These are phyloP conservation scores for Oscheius onirici DNA, from an alignment of 2,888 invertebrate genomes.

Conservation along the genomic window DNA sequence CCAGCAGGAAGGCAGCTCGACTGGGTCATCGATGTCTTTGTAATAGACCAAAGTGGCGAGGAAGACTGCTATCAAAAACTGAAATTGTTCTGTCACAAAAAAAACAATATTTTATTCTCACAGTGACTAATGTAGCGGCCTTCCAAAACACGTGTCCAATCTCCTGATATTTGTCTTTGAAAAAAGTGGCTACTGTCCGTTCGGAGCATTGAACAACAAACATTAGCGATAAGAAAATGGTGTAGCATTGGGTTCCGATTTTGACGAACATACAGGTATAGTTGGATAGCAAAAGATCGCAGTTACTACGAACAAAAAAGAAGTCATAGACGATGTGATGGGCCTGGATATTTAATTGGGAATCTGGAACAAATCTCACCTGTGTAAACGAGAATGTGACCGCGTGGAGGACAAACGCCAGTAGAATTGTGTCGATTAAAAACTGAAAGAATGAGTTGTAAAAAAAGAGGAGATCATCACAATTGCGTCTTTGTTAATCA, in stretches of 20 bases:
- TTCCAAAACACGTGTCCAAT: neutral
- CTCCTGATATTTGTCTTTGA: neutral
- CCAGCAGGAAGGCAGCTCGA: constrained; percentile 1
- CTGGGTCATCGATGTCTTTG: constrained; percentile 2
- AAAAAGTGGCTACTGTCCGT: constrained; percentile 8
- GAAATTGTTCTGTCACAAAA: neutral
- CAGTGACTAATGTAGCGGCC: neutral
- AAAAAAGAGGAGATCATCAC: neutral
- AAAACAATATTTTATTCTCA: neutral
- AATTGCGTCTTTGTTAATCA: constrained; percentile 5
- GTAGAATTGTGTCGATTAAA: neutral
- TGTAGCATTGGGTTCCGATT: constrained; percentile 1
- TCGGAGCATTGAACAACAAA: constrained; percentile 19
- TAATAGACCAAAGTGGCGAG: constrained; percentile 9
- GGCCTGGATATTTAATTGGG: neutral
- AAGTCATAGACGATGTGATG: constrained; percentile 15
- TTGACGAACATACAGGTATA: constrained; percentile 17
- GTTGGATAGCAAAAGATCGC: constrained; percentile 5
- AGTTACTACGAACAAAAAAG: neutral
- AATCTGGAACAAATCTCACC: neutral
- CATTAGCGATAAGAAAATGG: constrained; percentile 9
- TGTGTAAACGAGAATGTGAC: neutral
- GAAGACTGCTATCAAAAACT: constrained; percentile 4
- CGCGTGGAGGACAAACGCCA: constrained; percentile 9
- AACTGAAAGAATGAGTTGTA: neutral